Evolutionary conservation across 2,888 invertebrate genomes (phyloP), one percentile per base, ranked within the genome.

Genomic region (Nymphalis c-album): DNA sequence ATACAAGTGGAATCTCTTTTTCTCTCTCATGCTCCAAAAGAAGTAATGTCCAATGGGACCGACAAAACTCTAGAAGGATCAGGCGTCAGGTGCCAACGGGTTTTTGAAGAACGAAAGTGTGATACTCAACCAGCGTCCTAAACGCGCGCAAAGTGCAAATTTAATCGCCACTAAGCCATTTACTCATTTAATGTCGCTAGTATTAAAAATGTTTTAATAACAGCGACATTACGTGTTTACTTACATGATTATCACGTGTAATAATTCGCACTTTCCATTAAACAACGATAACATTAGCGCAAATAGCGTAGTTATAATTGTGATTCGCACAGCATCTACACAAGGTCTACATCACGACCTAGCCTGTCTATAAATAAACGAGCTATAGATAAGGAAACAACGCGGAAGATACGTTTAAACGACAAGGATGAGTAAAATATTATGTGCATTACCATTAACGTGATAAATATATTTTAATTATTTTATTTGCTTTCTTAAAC

Each of bases 331-430:
- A 51, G 22, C 51, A 51, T 51, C 22, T 51, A 22, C 1, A 13
- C 72, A 74, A 75, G 77, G 74, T 62, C 71, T 63, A 22, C 50
- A 51, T 47, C 62, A 47, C 68, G 80, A 78, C 78, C 80, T 82
- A 80, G 80, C 76, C 60, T 60, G 74, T 67, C 77, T 82, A 81
- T 80, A 77, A 78, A 81, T 80, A 81, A 74, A 60, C 58, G 58
- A 51, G 50, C 47, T 17, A 46, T 57, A 64, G 66, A 66, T 66
- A 66, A 70, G 69, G 69, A 68, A 72, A 68, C 63, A 51, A 58
- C 60, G 61, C 73, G 73, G 70, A 72, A 72, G 67, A 55, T 22
- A 31, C 53, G 2, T 3, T 50, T 45, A 57, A 63, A 45, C 20
- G 59, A 65, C 71, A 72, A 72, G 72, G 72, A 72, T 72, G 67